These are phyloP conservation scores for Neogobius melanostomus DNA, from an alignment of 2,113 vertebrate species.

Conservation along the genomic window DNA sequence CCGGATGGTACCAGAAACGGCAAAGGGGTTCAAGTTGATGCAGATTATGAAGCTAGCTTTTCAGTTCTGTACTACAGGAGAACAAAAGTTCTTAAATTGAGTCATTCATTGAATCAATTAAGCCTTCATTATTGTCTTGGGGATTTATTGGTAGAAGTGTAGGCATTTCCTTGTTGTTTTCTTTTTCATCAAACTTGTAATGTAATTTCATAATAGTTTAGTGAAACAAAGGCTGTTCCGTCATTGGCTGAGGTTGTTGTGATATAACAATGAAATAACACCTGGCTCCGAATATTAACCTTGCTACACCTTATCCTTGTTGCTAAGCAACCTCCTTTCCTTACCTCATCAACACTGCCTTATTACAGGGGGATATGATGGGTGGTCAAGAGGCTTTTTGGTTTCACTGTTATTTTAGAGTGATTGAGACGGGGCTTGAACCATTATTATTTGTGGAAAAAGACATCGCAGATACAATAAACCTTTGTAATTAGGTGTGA, in stretches of 20 bases:
- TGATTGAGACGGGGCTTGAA: slow-evolving; percentile 8
- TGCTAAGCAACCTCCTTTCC: slow-evolving; percentile 74
- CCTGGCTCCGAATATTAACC: slow-evolving; percentile 74
- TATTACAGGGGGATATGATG: slow-evolving; percentile 58
- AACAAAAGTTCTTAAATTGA: not conserved
- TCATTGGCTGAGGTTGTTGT: slow-evolving; percentile 40
- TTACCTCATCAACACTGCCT: slow-evolving; percentile 56
- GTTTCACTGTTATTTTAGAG: slow-evolving; percentile 5
- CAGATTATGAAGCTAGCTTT: slow-evolving; percentile 17
- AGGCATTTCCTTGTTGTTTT: not conserved
- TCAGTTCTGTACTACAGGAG: slow-evolving; percentile 12
- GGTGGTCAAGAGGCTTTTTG: slow-evolving; percentile 43
- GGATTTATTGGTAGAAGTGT: not conserved
- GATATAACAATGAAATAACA: slow-evolving; percentile 65
- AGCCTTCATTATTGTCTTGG: not conserved
- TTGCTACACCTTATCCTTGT: slow-evolving; percentile 74
- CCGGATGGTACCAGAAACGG: slow-evolving; percentile 36
- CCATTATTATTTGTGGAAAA: slow-evolving; percentile 1
- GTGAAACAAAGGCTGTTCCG: slow-evolving; percentile 6
- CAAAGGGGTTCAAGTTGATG: not conserved
- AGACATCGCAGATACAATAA: not conserved
- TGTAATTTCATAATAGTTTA: slow-evolving; percentile 19
- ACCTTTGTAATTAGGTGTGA: not conserved
- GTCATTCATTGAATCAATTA: slow-evolving; percentile 20
- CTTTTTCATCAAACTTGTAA: not conserved